phyloP scores from a whole-genome alignment of 2,797 vertebrate species.

The Argya squamiceps region DNA sequence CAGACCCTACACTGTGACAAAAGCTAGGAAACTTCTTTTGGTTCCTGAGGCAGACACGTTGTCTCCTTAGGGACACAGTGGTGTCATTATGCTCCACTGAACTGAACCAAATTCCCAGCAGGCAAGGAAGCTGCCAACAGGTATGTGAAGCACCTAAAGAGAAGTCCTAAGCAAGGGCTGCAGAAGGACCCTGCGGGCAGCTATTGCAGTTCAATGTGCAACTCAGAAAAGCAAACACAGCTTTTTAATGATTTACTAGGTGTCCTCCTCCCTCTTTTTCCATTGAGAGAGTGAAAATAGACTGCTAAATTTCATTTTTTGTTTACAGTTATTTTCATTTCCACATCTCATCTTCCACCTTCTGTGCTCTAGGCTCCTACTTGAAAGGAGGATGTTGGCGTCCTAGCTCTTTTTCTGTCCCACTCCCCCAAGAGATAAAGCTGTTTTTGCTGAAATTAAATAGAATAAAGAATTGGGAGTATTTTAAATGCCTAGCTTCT shows the following conservation, averaged over 20 bases:
- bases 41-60: neutral
- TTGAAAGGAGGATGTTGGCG: neutral
- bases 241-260: neutral
- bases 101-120: neutral
- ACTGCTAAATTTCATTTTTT: neutral
- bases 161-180: neutral
- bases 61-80: neutral
- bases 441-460: slow-evolving; percentile 4
- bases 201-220: neutral
- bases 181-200: neutral
- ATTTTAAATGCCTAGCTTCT: neutral
- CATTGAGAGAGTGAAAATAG: neutral
- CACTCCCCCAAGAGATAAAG: neutral
- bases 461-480: neutral
- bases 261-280: neutral
- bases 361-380: neutral
- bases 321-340: neutral
- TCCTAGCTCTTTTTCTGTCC: neutral
- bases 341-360: neutral
- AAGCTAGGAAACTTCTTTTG: neutral
- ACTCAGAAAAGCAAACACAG: neutral
- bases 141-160: neutral
- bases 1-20: neutral
- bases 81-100: neutral
- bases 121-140: neutral